Conservation (phyloP, 1,140 invertebrate species). For the Pseudobourletiella spinata region DNA sequence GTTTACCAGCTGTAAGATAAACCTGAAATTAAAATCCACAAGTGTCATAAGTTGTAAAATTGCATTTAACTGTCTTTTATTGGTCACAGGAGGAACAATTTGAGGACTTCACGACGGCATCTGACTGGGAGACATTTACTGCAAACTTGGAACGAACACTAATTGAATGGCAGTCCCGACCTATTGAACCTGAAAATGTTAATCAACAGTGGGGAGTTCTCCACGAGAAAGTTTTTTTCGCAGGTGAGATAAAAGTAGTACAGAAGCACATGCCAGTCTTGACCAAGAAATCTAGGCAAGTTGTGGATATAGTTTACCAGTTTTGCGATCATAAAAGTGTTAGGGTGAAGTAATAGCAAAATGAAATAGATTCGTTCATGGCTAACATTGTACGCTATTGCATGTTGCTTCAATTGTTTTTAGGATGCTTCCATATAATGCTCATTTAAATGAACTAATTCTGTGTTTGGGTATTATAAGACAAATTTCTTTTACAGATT, state of each 20-base stretch:
- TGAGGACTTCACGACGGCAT: conserved; percentile 48
- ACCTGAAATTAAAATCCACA: too few species aligned
- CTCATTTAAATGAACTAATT: background rate
- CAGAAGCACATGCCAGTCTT: too few species aligned
- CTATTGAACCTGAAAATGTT: conserved; percentile 45
- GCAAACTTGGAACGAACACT: conserved; percentile 80
- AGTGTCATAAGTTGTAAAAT: too few species aligned
- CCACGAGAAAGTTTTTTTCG: conserved; percentile 50
- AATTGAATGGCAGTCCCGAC: conserved; percentile 64
- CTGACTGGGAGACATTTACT: conserved; percentile 92
- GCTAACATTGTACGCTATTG: too few species aligned
- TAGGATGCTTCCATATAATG: background rate
- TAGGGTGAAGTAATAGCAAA: too few species aligned
- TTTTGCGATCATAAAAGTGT: too few species aligned
- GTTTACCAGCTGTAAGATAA: too few species aligned
- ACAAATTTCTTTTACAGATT: conserved; percentile 18
- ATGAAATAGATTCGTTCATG: too few species aligned
- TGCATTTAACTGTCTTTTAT: too few species aligned
- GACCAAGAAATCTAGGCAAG: too few species aligned
- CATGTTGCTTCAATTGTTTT: too few species aligned
- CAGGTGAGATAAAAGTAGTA: conserved; percentile 49
- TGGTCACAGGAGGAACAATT: conserved; percentile 35
- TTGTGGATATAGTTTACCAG: too few species aligned
- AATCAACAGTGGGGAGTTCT: conserved; percentile 48
- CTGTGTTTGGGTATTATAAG: background rate